These are phyloP conservation scores for Elgonia sp. DNA, from an alignment of 2,888 invertebrate species.

Conservation along the genomic window DNA sequence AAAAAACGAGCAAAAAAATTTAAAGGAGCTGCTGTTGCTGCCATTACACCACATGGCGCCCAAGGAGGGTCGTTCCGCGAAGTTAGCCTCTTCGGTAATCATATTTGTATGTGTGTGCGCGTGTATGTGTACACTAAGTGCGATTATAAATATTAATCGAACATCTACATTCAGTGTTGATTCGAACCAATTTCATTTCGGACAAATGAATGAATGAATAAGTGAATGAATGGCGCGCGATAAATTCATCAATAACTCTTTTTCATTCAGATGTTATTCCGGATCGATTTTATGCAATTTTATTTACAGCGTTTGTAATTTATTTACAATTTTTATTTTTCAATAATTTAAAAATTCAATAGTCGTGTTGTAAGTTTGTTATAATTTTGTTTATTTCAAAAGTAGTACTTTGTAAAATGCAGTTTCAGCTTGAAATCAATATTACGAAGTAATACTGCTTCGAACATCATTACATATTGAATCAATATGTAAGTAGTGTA, in stretches of 20 bases:
- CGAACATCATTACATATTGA: conserved; percentile 25
- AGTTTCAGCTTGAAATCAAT: conserved; percentile 1
- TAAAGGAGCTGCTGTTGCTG: conserved; percentile 43
- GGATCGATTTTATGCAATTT: no score
- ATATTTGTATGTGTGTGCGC: conserved; percentile 2
- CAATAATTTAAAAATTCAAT: no score
- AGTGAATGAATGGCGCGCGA: no score
- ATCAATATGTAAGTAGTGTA: conserved; percentile 14
- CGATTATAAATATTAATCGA: conserved; percentile 57
- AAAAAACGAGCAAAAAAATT: no score
- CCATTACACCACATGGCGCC: conserved; percentile 54
- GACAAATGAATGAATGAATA: not conserved
- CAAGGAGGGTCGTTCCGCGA: conserved; percentile 49
- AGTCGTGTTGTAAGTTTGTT: no score
- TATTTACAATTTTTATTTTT: no score
- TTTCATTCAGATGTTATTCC: no score
- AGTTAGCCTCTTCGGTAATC: conserved; percentile 42
- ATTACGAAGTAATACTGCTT: conserved; percentile 17
- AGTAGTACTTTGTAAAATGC: no score
- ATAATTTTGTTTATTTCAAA: no score
- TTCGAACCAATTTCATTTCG: not conserved
- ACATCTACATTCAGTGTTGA: not conserved
- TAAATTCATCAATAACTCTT: no score
- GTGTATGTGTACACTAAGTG: conserved; percentile 23
- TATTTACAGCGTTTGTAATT: no score